Conservation (phyloP, 2,888 invertebrate species). For the Atrina japonica region DNA sequence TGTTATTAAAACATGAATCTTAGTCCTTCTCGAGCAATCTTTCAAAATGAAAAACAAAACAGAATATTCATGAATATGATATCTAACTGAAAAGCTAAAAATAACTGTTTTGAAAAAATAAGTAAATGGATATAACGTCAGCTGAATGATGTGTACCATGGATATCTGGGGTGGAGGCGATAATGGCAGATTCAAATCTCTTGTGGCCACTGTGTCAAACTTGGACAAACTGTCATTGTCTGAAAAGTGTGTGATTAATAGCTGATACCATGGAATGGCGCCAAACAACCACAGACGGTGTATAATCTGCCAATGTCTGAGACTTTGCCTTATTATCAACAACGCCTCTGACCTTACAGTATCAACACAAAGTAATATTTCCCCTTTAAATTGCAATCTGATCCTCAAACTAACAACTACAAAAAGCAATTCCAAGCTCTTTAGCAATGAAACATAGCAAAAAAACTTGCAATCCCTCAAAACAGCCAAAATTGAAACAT, state of each 20-base stretch:
- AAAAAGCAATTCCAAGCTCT: constrained; percentile 1
- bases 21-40: too few species aligned
- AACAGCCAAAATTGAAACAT: constrained; percentile 13
- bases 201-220: constrained; percentile 14
- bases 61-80: too few species aligned
- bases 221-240: constrained; percentile 59
- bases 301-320: constrained; percentile 44
- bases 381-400: constrained; percentile 39
- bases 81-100: too few species aligned
- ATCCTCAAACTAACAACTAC: background rate
- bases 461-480: constrained; percentile 7
- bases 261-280: constrained; percentile 49
- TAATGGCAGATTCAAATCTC: background rate
- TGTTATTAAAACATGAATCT: too few species aligned
- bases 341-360: constrained; percentile 38
- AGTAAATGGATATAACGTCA: too few species aligned
- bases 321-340: constrained; percentile 42
- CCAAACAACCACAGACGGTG: constrained; percentile 43
- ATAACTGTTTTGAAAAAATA: too few species aligned
- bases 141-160: too few species aligned
- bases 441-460: background rate
- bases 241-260: constrained; percentile 55
- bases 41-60: too few species aligned
- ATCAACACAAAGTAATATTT: constrained; percentile 41
- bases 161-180: too few species aligned